Evolutionary conservation across 2,113 vertebrate genomes (phyloP).

Genomic region (Stercorarius parasiticus): DNA sequence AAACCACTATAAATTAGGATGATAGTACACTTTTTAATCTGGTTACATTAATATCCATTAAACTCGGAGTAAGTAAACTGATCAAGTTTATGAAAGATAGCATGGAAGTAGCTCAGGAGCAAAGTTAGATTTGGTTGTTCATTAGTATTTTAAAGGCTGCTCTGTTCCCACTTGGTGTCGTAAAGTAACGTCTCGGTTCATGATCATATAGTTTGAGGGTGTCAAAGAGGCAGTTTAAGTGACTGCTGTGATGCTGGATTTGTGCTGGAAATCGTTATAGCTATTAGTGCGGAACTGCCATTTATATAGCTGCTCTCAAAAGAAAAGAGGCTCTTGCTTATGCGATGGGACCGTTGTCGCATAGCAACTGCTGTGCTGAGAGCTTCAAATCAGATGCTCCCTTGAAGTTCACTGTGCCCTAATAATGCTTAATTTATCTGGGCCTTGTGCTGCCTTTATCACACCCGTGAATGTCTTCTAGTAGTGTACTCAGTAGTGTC

Average conservation of each 20-base stretch:
- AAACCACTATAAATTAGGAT: not conserved
- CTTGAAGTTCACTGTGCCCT: constrained; percentile 41
- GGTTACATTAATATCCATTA: not conserved
- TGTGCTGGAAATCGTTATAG: constrained; percentile 23
- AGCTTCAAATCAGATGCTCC: constrained; percentile 48
- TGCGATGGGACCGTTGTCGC: constrained; percentile 28
- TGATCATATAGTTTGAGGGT: not conserved
- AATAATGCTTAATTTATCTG: constrained; percentile 31
- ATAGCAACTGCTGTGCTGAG: constrained; percentile 61
- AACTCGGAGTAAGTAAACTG: not conserved
- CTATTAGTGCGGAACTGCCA: constrained; percentile 17
- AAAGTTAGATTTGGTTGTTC: not conserved
- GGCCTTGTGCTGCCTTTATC: not conserved
- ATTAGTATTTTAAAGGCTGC: not conserved
- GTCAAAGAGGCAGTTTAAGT: constrained; percentile 25
- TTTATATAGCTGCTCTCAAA: not conserved
- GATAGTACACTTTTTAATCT: not conserved
- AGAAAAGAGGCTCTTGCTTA: constrained; percentile 12
- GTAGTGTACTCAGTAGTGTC: not conserved
- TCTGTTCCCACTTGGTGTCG: not conserved
- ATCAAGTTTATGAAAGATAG: not conserved
- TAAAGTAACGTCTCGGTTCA: not conserved
- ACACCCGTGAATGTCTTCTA: not conserved
- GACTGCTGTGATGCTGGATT: constrained; percentile 7
- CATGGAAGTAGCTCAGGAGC: not conserved